phyloP scores from a whole-genome alignment of 2,888 invertebrate genomes.

The Carcina quercana region DNA sequence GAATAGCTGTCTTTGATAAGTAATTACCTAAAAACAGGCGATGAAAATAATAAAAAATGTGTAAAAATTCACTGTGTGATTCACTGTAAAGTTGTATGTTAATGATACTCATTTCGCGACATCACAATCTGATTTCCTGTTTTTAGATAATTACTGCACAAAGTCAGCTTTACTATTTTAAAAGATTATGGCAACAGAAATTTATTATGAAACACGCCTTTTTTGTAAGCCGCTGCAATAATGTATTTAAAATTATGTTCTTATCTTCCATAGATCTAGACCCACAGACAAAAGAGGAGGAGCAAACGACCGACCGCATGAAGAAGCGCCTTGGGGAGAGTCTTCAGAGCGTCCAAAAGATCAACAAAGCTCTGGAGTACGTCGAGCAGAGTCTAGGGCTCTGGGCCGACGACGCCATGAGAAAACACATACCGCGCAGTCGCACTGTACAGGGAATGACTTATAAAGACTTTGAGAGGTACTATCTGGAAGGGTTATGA shows the following conservation, averaged over 20 bases:
- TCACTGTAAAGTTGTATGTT: too few relatives aligned
- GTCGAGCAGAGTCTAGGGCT: constrained; percentile 40
- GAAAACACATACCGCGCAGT: constrained; percentile 34
- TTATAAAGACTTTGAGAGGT: constrained; percentile 41
- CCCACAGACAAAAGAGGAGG: constrained; percentile 33
- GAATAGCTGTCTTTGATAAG: too few relatives aligned
- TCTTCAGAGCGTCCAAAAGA: constrained; percentile 37
- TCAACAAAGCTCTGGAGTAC: constrained; percentile 32
- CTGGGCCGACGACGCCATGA: constrained; percentile 40
- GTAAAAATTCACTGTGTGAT: too few relatives aligned
- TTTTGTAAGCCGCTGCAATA: constrained; percentile 29
- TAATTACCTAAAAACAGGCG: too few relatives aligned
- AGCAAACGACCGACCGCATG: constrained; percentile 35
- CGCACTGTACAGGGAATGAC: constrained; percentile 40
- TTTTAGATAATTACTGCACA: too few relatives aligned
- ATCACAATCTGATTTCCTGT: too few relatives aligned
- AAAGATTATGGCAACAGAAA: too few relatives aligned
- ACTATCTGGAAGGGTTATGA: constrained; percentile 28
- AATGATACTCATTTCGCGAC: too few relatives aligned
- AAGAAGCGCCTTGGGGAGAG: constrained; percentile 49
- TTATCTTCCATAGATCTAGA: constrained; percentile 40
- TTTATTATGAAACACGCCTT: too few relatives aligned
- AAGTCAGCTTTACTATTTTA: too few relatives aligned
- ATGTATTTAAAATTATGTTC: too few relatives aligned
- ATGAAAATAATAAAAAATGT: too few relatives aligned